phyloP scores from a whole-genome alignment of 2,888 invertebrate genomes.

The Chymomyza amoena region DNA sequence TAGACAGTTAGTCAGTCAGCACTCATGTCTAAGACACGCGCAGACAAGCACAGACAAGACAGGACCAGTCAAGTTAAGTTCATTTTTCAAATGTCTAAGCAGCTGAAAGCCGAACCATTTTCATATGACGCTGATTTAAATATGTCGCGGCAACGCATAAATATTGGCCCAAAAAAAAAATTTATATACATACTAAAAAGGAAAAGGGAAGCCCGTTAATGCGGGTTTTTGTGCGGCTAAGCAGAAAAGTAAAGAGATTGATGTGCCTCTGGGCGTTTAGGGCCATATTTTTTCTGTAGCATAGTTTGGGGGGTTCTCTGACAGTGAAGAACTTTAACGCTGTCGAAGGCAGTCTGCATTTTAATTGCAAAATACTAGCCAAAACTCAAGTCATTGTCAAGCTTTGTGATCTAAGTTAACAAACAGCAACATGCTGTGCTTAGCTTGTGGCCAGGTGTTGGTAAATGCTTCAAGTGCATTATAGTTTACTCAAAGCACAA shows the following conservation, averaged over 20 bases:
- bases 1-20: conserved; percentile 22
- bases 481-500: neutral
- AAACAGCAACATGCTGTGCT: conserved; percentile 21
- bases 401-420: conserved; percentile 35
- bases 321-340: conserved; percentile 66
- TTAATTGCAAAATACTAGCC: conserved; percentile 72
- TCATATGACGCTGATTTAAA: conserved; percentile 57
- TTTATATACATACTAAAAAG: too few species aligned
- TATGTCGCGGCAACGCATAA: conserved; percentile 52
- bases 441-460: conserved; percentile 12
- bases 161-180: conserved; percentile 23
- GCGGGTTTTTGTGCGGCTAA: conserved; percentile 46
- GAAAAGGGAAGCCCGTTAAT: conserved; percentile 23
- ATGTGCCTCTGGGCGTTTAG: conserved; percentile 39
- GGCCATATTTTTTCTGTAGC: neutral
- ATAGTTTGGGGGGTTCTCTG: conserved; percentile 28
- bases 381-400: conserved; percentile 40
- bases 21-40: neutral
- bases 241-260: conserved; percentile 55
- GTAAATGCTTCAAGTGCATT: conserved; percentile 54
- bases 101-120: conserved; percentile 47
- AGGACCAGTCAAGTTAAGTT: conserved; percentile 43
- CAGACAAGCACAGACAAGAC: conserved; percentile 22
- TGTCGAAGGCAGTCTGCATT: conserved; percentile 56
- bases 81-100: conserved; percentile 71